Evolutionary conservation across 2,888 invertebrate species (phyloP).

Genomic region (Yponomeuta plumbellus): DNA sequence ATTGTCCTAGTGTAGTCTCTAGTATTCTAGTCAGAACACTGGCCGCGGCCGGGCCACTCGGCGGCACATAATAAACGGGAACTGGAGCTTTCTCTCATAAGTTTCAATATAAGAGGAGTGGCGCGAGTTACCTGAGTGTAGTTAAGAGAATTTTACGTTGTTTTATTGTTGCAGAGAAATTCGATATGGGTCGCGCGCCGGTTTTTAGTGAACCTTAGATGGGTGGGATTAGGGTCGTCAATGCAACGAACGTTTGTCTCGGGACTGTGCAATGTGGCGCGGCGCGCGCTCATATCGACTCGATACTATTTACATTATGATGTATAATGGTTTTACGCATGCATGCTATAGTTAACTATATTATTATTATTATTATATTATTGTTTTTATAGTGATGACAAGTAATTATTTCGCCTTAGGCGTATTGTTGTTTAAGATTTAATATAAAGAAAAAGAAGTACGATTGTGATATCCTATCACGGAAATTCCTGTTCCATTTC

Average conservation of each 20-base stretch:
- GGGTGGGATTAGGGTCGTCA: constrained; percentile 1
- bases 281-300: constrained; percentile 36
- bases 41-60: constrained; percentile 14
- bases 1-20: constrained; percentile 15
- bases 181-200: constrained; percentile 39
- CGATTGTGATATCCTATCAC: constrained; percentile 70
- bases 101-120: constrained; percentile 14
- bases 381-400: constrained; percentile 41
- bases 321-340: constrained; percentile 54
- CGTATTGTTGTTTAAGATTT: constrained; percentile 42
- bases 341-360: constrained; percentile 31
- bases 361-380: constrained; percentile 31
- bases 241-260: constrained; percentile 17
- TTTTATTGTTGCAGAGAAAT: constrained; percentile 48
- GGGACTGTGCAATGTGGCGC: constrained; percentile 29
- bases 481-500: constrained; percentile 66
- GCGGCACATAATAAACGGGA: constrained; percentile 5
- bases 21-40: constrained; percentile 24
- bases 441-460: constrained; percentile 31
- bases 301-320: constrained; percentile 54
- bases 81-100: not conserved
- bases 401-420: constrained; percentile 23
- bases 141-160: constrained; percentile 43
- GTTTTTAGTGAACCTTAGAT: not conserved
- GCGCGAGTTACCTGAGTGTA: constrained; percentile 59